These are phyloP conservation scores for Drosophila longiperda DNA, from an alignment of 2,888 invertebrate genomes.

Conservation along the genomic window DNA sequence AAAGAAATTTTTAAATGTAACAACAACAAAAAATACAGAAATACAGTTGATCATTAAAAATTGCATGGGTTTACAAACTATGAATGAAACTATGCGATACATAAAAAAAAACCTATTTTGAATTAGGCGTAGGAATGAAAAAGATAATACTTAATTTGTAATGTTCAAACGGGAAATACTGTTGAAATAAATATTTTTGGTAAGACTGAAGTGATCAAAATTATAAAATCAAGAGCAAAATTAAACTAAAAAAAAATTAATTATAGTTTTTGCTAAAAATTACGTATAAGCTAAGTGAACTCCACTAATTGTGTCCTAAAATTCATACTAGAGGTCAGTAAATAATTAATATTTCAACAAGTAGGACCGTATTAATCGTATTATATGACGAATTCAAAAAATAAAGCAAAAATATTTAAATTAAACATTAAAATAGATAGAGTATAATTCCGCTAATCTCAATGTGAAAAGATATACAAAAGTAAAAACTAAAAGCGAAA, in stretches of 20 bases:
- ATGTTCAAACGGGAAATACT: conserved; percentile 39
- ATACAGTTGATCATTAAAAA: conserved; percentile 20
- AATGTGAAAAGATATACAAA: conserved; percentile 53
- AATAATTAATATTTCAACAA: conserved; percentile 33
- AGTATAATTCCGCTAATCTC: conserved; percentile 69
- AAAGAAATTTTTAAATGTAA: conserved; percentile 49
- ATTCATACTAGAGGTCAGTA: conserved; percentile 63
- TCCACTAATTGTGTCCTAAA: conserved; percentile 72
- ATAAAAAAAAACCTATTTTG: conserved; percentile 50
- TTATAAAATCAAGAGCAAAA: conserved; percentile 40
- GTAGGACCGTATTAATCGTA: conserved; percentile 51
- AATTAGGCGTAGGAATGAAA: conserved; percentile 17
- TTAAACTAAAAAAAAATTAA: conserved; percentile 37
- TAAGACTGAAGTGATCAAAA: conserved; percentile 80
- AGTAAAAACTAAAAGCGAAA: conserved; percentile 13
- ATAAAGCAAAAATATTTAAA: conserved; percentile 28
- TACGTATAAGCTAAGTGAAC: conserved; percentile 57
- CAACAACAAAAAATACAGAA: conserved; percentile 8
- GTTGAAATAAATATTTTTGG: conserved; percentile 65
- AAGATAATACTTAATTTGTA: conserved; percentile 31
- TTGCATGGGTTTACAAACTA: conserved; percentile 42
- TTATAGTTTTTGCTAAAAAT: conserved; percentile 40
- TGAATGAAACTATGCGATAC: conserved; percentile 53
- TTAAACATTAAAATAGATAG: conserved; percentile 57
- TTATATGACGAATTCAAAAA: conserved; percentile 41